phyloP scores from a whole-genome alignment of 2,797 vertebrate species.

The Chelidonichthys spinosus region DNA sequence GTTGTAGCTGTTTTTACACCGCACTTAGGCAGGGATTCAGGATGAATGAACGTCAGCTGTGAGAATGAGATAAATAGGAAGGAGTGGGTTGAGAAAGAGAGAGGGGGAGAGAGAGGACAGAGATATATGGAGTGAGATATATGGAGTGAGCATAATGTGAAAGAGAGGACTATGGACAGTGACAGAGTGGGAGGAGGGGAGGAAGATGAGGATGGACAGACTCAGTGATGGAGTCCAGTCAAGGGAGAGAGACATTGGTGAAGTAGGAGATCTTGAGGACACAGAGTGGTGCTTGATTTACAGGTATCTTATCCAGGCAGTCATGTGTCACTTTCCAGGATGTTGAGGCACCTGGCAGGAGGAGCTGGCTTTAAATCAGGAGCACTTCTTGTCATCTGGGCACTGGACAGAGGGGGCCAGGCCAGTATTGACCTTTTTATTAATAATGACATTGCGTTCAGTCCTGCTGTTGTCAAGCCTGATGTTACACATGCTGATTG shows the following conservation, averaged over 20 bases:
- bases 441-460: slow-evolving; percentile 6
- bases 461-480: background rate
- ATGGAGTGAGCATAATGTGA: slow-evolving; percentile 11
- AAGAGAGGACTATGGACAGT: slow-evolving; percentile 28
- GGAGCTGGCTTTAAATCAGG: slow-evolving; percentile 14
- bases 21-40: slow-evolving; percentile 33
- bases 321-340: slow-evolving; percentile 8
- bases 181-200: slow-evolving; percentile 25
- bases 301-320: slow-evolving; percentile 7
- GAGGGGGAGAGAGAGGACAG: slow-evolving; percentile 10
- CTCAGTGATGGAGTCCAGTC: background rate
- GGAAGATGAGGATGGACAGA: slow-evolving; percentile 34
- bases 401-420: background rate
- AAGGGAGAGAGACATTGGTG: background rate
- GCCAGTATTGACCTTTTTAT: slow-evolving; percentile 32
- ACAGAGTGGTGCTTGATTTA: slow-evolving; percentile 9
- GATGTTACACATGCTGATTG: slow-evolving; percentile 32
- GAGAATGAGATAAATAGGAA: slow-evolving; percentile 51
- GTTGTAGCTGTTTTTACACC: slow-evolving; percentile 15
- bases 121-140: background rate
- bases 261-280: slow-evolving; percentile 9
- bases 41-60: slow-evolving; percentile 44
- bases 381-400: background rate
- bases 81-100: slow-evolving; percentile 31
- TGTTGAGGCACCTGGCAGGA: slow-evolving; percentile 6